Evolutionary conservation across 2,797 vertebrate species (phyloP).

Genomic region (Pantherophis alleghaniensis): DNA sequence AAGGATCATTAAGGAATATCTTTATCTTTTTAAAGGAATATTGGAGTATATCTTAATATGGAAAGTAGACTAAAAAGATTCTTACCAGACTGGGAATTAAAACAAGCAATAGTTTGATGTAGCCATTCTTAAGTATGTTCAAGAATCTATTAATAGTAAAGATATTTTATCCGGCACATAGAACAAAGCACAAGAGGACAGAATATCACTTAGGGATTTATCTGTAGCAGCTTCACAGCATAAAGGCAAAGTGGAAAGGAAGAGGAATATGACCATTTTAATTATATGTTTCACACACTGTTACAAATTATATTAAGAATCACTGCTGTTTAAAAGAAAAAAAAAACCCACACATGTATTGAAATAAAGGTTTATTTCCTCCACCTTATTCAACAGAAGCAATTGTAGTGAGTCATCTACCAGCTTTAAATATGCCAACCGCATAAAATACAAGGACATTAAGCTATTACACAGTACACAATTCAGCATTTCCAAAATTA

Average conservation of each 20-base stretch:
- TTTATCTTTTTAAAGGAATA: background rate
- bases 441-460: constrained; percentile 9
- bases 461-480: background rate
- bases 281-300: background rate
- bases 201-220: background rate
- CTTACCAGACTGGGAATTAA: background rate
- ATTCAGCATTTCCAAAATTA: background rate
- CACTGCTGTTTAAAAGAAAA: background rate
- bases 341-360: background rate
- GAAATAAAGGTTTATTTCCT: background rate
- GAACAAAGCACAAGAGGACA: background rate
- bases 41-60: background rate
- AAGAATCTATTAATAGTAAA: background rate
- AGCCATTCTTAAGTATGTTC: background rate
- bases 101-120: background rate
- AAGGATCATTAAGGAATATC: background rate
- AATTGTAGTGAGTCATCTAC: background rate
- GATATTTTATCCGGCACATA: background rate
- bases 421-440: background rate
- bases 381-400: background rate
- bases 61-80: background rate
- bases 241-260: background rate
- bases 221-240: background rate
- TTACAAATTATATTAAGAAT: background rate
- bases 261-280: background rate